Percentiles rank a stretch among this genome's conserved stretches.
Evolutionary conservation across 2,113 vertebrate genomes (phyloP).

Genomic region (Protobothrops mucrosquamatus): DNA sequence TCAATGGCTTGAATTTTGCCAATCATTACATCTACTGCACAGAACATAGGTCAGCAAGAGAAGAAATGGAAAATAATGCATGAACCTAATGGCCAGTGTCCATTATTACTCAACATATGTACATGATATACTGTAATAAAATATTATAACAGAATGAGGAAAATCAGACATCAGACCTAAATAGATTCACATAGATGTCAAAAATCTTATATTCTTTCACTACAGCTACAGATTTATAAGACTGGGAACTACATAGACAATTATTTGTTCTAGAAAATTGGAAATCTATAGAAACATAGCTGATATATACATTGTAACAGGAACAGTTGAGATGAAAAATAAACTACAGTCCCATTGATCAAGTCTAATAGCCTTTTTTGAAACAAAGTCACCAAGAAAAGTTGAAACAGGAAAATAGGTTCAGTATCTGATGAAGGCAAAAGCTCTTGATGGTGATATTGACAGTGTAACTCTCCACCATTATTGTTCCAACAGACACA

Average conservation of each 20-base stretch:
- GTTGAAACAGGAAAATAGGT: background rate
- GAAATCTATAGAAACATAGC: background rate
- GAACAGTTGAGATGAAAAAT: background rate
- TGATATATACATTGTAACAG: background rate
- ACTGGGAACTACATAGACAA: background rate
- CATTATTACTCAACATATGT: background rate
- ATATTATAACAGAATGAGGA: background rate
- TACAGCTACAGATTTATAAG: background rate
- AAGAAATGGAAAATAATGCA: background rate
- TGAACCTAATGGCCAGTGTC: background rate
- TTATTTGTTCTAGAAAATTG: background rate
- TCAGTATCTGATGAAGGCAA: background rate
- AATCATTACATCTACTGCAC: background rate
- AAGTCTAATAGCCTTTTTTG: background rate
- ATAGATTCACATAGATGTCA: background rate
- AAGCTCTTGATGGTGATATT: background rate
- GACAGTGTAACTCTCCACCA: background rate
- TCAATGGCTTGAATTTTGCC: background rate
- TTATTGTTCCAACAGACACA: background rate
- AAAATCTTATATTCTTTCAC: background rate
- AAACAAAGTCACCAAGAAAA: background rate
- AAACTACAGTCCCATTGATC: background rate
- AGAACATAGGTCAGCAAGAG: background rate
- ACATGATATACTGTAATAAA: background rate
- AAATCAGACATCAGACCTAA: background rate